Conservation (phyloP, 2,888 invertebrate genomes). For the Dromius quadrimaculatus region DNA sequence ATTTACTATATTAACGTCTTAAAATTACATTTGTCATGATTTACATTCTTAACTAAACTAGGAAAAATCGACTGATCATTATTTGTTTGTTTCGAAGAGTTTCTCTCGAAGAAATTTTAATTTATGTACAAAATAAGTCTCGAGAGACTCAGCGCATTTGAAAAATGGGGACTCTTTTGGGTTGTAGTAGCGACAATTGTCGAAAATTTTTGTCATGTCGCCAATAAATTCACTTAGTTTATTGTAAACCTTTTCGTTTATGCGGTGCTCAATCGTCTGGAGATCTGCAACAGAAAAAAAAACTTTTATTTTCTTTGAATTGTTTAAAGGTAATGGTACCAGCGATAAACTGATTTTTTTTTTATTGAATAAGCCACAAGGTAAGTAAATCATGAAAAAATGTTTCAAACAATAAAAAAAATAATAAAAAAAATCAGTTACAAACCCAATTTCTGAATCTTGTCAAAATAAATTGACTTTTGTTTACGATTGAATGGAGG, state of each 20-base stretch:
- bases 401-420: too few species aligned
- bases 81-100: constrained; percentile 73
- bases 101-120: constrained; percentile 89
- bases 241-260: constrained; percentile 85
- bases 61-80: constrained; percentile 34
- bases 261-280: constrained; percentile 89
- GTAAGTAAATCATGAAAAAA: neutral
- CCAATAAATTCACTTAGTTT: constrained; percentile 95
- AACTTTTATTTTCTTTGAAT: constrained; percentile 14
- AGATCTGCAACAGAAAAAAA: constrained; percentile 76
- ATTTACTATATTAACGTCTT: constrained; percentile 16
- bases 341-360: neutral
- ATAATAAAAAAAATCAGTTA: too few species aligned
- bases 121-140: constrained; percentile 95
- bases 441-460: too few species aligned
- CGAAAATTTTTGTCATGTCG: constrained; percentile 98
- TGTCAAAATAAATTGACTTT: too few species aligned
- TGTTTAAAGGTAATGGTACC: neutral
- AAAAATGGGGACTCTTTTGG: constrained; percentile 95
- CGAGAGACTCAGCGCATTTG: constrained; percentile 94
- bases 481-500: neutral
- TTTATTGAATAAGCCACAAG: neutral
- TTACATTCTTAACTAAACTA: constrained; percentile 38
- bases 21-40: constrained; percentile 39
- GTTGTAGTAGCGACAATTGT: constrained; percentile 98